Conservation (phyloP, 2,888 invertebrate genomes). For the Cephus pygmeus region DNA sequence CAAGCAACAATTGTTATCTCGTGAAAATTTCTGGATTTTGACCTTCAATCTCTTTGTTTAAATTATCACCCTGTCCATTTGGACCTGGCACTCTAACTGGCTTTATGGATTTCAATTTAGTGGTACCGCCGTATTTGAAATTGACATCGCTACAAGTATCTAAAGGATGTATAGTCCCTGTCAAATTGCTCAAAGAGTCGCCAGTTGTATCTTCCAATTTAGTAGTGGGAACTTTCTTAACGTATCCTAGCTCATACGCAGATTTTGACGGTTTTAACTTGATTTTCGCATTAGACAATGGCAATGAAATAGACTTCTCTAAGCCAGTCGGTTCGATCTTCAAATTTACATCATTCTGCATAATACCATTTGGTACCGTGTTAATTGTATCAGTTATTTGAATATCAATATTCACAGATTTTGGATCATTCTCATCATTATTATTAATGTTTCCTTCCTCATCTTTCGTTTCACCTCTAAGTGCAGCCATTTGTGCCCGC, state of each 20-base stretch:
- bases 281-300: constrained; percentile 52
- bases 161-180: constrained; percentile 73
- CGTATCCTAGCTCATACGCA: constrained; percentile 60
- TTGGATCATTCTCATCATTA: constrained; percentile 62
- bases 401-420: constrained; percentile 62
- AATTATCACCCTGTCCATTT: constrained; percentile 42
- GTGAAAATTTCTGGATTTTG: constrained; percentile 54
- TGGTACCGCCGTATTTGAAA: constrained; percentile 83
- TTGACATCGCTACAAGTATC: constrained; percentile 81
- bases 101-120: constrained; percentile 81
- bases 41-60: constrained; percentile 48
- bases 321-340: constrained; percentile 45
- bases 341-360: constrained; percentile 42
- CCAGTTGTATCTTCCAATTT: constrained; percentile 64
- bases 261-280: constrained; percentile 60
- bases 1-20: constrained; percentile 59
- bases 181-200: constrained; percentile 65
- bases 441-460: constrained; percentile 29
- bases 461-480: constrained; percentile 57
- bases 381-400: constrained; percentile 60
- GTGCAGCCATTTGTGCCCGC: constrained; percentile 67
- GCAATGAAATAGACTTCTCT: constrained; percentile 60
- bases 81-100: constrained; percentile 62
- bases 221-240: constrained; percentile 63
- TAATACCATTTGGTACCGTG: constrained; percentile 30